These are phyloP conservation scores for Scelioninae gen. 1 DNA, from an alignment of 2,888 invertebrate genomes.

Conservation along the genomic window DNA sequence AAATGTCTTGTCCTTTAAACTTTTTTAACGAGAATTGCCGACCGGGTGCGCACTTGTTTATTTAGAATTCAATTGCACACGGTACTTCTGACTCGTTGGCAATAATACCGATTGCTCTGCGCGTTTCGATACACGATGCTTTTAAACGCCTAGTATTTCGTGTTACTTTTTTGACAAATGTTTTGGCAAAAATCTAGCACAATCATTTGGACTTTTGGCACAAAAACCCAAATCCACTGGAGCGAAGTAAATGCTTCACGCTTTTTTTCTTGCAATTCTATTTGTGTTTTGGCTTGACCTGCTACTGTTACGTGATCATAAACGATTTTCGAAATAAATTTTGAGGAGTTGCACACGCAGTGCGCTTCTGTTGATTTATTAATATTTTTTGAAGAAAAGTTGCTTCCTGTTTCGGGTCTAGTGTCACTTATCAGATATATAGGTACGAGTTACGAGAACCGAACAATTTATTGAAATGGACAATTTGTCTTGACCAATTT, in stretches of 20 bases:
- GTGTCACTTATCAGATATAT: too few relatives aligned
- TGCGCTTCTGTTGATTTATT: slow-evolving; percentile 23
- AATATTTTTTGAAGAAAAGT: too few relatives aligned
- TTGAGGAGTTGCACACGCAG: slow-evolving; percentile 19
- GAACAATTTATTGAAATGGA: slow-evolving; percentile 43
- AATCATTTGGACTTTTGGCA: slow-evolving; percentile 8
- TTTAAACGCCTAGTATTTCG: slow-evolving; percentile 6
- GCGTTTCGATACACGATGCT: not conserved
- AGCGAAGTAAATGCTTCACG: slow-evolving; percentile 10
- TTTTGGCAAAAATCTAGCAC: not conserved
- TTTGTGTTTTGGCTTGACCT: slow-evolving; percentile 5
- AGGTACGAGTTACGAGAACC: too few relatives aligned
- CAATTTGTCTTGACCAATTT: slow-evolving; percentile 55
- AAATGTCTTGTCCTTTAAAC: slow-evolving; percentile 24
- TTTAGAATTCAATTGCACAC: slow-evolving; percentile 43
- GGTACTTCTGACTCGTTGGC: slow-evolving; percentile 9
- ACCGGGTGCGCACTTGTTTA: slow-evolving; percentile 30
- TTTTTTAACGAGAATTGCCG: slow-evolving; percentile 34
- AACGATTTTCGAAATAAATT: slow-evolving; percentile 16
- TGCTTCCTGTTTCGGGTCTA: too few relatives aligned
- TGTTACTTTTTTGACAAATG: slow-evolving; percentile 5
- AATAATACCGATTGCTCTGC: slow-evolving; percentile 13
- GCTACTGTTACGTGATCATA: not conserved
- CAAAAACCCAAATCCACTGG: slow-evolving; percentile 19
- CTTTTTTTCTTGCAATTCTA: slow-evolving; percentile 7